Conservation (phyloP, 2,797 vertebrate genomes). For the Lepus oiostolus region DNA sequence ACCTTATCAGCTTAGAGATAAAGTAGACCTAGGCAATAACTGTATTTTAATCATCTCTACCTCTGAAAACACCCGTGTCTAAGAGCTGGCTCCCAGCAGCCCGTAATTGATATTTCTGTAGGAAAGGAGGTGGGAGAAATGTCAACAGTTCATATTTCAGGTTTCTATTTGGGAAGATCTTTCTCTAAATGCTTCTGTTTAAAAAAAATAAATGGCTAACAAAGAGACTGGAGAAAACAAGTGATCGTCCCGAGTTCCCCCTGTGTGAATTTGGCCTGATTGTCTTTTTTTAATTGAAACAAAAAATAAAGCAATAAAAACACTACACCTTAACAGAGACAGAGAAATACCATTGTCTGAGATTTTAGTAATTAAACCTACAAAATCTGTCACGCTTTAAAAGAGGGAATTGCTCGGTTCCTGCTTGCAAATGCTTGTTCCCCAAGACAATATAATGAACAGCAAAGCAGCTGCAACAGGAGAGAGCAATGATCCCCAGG, state of each 20-base stretch:
- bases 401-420: not conserved
- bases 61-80: conserved; percentile 32
- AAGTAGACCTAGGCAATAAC: conserved; percentile 69
- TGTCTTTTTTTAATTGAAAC: not conserved
- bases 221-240: conserved; percentile 10
- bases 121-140: not conserved
- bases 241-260: not conserved
- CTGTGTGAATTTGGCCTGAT: not conserved
- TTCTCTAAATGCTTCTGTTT: conserved; percentile 24
- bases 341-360: not conserved
- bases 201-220: not conserved
- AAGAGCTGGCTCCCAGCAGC: conserved; percentile 24
- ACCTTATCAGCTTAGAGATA: conserved; percentile 79
- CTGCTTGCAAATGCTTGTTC: not conserved
- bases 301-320: conserved; percentile 9
- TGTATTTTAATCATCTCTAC: conserved; percentile 73
- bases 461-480: not conserved
- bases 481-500: conserved; percentile 31
- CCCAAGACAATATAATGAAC: not conserved
- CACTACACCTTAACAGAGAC: not conserved
- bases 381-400: not conserved
- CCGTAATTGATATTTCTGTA: conserved; percentile 63
- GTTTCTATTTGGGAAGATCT: conserved; percentile 62
- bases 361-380: conserved; percentile 56
- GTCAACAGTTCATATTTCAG: conserved; percentile 69